phyloP scores from a whole-genome alignment of 2,113 vertebrate species.

The Numida meleagris region DNA sequence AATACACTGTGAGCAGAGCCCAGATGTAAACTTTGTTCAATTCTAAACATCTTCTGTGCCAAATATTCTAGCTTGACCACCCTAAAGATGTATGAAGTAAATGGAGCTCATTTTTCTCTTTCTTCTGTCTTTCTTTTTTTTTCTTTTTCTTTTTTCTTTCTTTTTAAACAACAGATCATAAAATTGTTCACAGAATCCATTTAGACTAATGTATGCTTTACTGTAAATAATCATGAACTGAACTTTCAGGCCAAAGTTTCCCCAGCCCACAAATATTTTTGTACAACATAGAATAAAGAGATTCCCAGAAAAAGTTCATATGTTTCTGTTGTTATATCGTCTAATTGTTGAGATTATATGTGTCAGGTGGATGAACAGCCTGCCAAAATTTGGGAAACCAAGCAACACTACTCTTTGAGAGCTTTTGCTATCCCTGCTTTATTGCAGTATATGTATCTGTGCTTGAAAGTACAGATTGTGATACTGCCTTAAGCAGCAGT shows the following conservation, averaged over 20 bases:
- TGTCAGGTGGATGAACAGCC: conserved; percentile 50
- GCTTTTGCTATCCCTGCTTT: not conserved
- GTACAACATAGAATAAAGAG: conserved; percentile 27
- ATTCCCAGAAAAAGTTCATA: conserved; percentile 26
- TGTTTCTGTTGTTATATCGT: not conserved
- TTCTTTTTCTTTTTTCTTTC: not conserved
- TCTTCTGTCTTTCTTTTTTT: not conserved
- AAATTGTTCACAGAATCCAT: not conserved
- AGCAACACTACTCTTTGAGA: not conserved
- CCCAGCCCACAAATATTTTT: conserved; percentile 8
- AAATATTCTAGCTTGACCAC: conserved; percentile 56
- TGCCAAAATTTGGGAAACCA: not conserved
- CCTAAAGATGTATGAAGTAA: conserved; percentile 43
- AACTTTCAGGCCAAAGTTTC: conserved; percentile 7
- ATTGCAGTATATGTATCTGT: not conserved
- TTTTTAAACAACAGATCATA: conserved; percentile 47
- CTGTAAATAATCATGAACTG: conserved; percentile 45
- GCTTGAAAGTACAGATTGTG: not conserved
- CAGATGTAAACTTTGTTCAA: conserved; percentile 39
- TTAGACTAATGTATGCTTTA: conserved; percentile 40
- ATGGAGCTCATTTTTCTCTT: conserved; percentile 58
- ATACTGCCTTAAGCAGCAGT: not conserved
- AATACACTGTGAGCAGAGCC: conserved; percentile 4
- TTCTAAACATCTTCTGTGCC: conserved; percentile 45
- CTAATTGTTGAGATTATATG: conserved; percentile 19